Base-by-base conservation (phyloP, 1,140 invertebrate species). In the Nixonia krombeini region DNA sequence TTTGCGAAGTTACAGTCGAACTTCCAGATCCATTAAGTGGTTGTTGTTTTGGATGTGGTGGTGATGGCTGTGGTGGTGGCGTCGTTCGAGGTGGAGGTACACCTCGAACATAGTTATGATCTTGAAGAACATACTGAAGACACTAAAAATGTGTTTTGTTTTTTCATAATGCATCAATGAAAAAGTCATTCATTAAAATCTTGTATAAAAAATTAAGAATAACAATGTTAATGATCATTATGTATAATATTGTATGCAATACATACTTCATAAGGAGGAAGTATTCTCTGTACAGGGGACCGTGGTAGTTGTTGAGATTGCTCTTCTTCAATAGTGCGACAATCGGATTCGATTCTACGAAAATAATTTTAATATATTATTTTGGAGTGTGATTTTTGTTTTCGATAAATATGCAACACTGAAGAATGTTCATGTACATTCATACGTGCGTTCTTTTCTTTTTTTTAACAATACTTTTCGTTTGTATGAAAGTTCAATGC, bases 61-160 rank as follows among this genome's bases (percentile, higher is more conserved):
- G 78, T 47, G 89, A 81, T 35, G 88, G 82, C 28, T 85, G 79
- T 40, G 88, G 76, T 38, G 87, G 83, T 37, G 90, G 63, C 29
- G 73, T 41, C 23, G 69, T 47, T 21, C 21, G 86, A 33, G 88
- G 89, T 5, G 87, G 85, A 5, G 90, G 90, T n/a, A 89, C 88
- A 45, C 90, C 90, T 6, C 90, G 89, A 47, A 89, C 91, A 81
- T 94, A 94, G 57, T 93, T 94, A 69, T 94, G 93, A 86, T 94
- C 93, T 86, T 93, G 87, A 31, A 92, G 85, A n/a, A 91, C 88
- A 55, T 90, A 89, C 78, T 91, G 88, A 29, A 88, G 71, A 75
- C 86, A 87, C 79, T 87, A 72, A n/a, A 57, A 82, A 83, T n/a
- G n/a, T n/a, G n/a, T n/a, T n/a, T n/a, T n/a, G n/a, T 52, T 45